These are phyloP conservation scores for Zoroaster sp. DNA, from an alignment of 53 echinoderm and acorn worm species.

Conservation along the genomic window DNA sequence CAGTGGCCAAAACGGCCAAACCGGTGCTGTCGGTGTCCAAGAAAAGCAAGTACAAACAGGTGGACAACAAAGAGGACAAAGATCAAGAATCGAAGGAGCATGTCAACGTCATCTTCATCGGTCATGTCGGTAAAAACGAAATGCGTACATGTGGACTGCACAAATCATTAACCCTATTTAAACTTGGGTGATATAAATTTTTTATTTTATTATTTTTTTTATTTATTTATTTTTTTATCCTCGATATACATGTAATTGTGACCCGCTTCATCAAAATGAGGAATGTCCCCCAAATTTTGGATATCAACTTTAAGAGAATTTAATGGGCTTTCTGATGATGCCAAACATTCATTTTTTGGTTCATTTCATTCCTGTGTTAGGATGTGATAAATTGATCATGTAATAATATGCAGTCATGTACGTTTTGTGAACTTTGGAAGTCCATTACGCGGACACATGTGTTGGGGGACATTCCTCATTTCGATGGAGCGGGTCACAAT, in stretches of 20 bases:
- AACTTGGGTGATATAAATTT: neutral
- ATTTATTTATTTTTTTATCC: neutral
- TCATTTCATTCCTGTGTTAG: too few relatives aligned
- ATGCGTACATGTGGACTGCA: too few relatives aligned
- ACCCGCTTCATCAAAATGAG: too few relatives aligned
- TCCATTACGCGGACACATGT: too few relatives aligned
- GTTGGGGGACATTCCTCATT: too few relatives aligned
- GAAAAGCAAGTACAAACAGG: slow-evolving; percentile 23
- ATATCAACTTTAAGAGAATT: too few relatives aligned
- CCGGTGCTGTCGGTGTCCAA: neutral
- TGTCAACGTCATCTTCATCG: slow-evolving; percentile 95
- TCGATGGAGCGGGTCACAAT: too few relatives aligned
- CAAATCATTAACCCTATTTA: neutral
- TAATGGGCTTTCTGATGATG: too few relatives aligned
- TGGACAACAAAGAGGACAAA: neutral
- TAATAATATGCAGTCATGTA: too few relatives aligned
- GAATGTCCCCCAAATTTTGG: neutral
- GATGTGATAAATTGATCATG: too few relatives aligned
- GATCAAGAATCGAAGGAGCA: slow-evolving; percentile 71
- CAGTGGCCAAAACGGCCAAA: neutral
- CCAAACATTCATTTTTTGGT: too few relatives aligned
- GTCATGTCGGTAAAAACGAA: slow-evolving; percentile 85
- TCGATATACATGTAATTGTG: neutral
- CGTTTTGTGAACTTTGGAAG: too few relatives aligned
- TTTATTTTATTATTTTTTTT: neutral